Evolutionary conservation across 2,113 vertebrate species (phyloP), one percentile per base, ranked within the genome.

Genomic region (Pandion haliaetus): DNA sequence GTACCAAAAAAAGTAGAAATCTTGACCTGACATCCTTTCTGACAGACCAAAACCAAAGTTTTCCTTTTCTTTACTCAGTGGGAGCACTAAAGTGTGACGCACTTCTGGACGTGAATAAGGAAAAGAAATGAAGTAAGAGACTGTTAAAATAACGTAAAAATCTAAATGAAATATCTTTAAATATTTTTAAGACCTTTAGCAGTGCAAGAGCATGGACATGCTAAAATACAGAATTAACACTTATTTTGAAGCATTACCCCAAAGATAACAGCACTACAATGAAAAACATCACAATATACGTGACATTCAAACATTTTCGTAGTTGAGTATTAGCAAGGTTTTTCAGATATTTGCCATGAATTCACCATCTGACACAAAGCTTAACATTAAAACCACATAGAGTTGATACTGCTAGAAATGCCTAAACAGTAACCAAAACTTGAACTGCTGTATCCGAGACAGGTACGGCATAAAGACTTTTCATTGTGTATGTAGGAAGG

Each of bases 221-320:
- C 11, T 77, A 84, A 6, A 50, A 38, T 17, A 42, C n/a, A 36
- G 58, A 45, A 47, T 69, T 26, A 72, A 25, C 5, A 14, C 6
- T 24, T 26, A 63, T 50, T 93, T 57, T 86, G 76, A 82, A 92
- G 45, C 28, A 67, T 12, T 65, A 44, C 12, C 70, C 16, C n/a
- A 18, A 25, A 97, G 82, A 91, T 90, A 65, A 84, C 8, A 86
- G 94, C 95, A 65, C 80, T 97, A 95, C 96, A 97, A 92, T 57
- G 36, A 93, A 94, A 94, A 97, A 88, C 90, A 86, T 19, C 42
- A 90, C 29, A 58, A 70, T 55, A 44, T 47, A 69, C 28, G 32
- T 54, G 89, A 66, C 74, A 93, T 89, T 94, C 84, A 66, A 17
- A 66, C 29, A 63, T 84, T 89, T 89, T 81, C 57, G 90, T 6